A percentile compares a stretch with the other conserved stretches of the same genome.
These are phyloP conservation scores for Stylophora pistillata DNA, from an alignment of 64 coral and sea anemone genomes.

Conservation along the genomic window DNA sequence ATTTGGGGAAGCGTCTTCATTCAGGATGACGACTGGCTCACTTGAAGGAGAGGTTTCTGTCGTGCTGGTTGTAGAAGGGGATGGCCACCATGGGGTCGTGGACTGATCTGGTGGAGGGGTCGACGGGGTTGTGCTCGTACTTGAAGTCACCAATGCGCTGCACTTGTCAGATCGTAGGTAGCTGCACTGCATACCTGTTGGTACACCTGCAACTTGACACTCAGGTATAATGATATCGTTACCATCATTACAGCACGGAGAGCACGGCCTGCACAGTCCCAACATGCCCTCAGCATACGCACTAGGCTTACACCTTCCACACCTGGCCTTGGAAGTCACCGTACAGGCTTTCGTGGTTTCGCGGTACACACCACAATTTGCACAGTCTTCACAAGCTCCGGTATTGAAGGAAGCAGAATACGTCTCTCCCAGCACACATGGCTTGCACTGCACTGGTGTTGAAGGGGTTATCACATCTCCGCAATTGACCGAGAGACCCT, in stretches of 20 bases:
- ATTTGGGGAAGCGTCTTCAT: too few relatives aligned
- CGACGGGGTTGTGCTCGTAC: too few relatives aligned
- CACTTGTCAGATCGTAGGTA: not conserved
- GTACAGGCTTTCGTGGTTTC: slow-evolving; percentile 12
- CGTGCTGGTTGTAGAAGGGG: too few relatives aligned
- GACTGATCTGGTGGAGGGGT: not conserved
- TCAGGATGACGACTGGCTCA: too few relatives aligned
- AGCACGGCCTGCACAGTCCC: slow-evolving; percentile 24
- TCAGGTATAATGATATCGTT: not conserved
- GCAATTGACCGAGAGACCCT: slow-evolving; percentile 13
- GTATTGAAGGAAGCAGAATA: slow-evolving; percentile 7
- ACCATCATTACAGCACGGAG: slow-evolving; percentile 59
- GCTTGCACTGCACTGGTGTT: not conserved
- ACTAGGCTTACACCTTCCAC: slow-evolving; percentile 6
- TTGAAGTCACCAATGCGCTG: not conserved
- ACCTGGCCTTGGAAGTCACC: not conserved
- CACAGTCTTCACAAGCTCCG: slow-evolving; percentile 24
- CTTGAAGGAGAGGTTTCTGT: too few relatives aligned
- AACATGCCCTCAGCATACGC: not conserved
- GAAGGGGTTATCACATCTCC: slow-evolving; percentile 12
- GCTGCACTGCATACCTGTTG: not conserved
- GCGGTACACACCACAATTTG: slow-evolving; percentile 1
- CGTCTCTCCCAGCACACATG: slow-evolving; percentile 37
- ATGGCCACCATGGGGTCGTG: too few relatives aligned
- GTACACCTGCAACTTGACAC: slow-evolving; percentile 19